phyloP scores from a whole-genome alignment of 2,888 invertebrate genomes.

The Lathronympha strigana region DNA sequence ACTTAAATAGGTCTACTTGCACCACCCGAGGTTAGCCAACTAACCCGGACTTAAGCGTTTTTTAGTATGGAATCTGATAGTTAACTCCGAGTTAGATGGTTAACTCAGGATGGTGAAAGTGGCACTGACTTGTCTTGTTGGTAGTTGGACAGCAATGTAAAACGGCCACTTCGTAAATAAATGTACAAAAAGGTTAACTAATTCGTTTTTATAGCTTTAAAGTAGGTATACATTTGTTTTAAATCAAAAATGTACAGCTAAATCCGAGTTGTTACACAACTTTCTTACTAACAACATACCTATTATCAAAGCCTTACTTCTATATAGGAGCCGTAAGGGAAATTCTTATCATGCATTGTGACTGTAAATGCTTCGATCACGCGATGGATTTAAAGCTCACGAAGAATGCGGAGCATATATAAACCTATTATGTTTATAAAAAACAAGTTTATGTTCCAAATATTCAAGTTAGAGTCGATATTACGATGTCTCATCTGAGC shows the following conservation, averaged over 20 bases:
- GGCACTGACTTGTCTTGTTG: too few species aligned
- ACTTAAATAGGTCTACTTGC: too few species aligned
- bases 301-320: conserved; percentile 12
- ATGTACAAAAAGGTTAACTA: too few species aligned
- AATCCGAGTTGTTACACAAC: background rate
- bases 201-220: too few species aligned
- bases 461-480: background rate
- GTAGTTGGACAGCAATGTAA: too few species aligned
- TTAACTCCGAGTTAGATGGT: too few species aligned
- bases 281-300: conserved; percentile 2
- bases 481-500: conserved; percentile 7
- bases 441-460: background rate
- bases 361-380: conserved; percentile 32
- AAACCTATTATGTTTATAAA: conserved; percentile 3
- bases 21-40: too few species aligned
- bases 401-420: conserved; percentile 1
- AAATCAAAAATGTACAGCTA: background rate
- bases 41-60: too few species aligned
- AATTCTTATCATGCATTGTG: conserved; percentile 33
- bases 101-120: too few species aligned
- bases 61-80: too few species aligned
- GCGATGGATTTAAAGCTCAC: conserved; percentile 9
- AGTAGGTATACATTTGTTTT: too few species aligned
- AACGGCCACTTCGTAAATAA: too few species aligned
- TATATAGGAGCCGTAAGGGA: conserved; percentile 25